phyloP scores from a whole-genome alignment of 35 echinoderm and acorn worm species.

The Ophioderma brevispina region DNA sequence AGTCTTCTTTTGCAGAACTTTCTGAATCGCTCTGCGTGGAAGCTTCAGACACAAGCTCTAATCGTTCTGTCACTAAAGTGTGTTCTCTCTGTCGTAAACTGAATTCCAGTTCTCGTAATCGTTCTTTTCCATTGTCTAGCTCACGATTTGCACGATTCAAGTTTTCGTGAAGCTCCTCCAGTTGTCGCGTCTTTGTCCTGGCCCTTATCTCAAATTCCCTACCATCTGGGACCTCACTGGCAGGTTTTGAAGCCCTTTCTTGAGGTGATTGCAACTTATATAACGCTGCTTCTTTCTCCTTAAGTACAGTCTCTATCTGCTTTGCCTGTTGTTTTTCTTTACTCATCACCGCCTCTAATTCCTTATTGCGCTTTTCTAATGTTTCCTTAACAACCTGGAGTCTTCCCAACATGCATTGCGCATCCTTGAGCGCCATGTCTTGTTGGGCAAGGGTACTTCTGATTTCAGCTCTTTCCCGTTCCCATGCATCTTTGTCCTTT shows the following conservation, averaged over 20 bases:
- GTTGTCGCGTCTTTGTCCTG: conserved; percentile 34
- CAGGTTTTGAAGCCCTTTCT: background rate
- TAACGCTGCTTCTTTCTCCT: background rate
- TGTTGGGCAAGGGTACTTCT: conserved; percentile 30
- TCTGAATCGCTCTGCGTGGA: background rate
- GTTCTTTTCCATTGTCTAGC: conserved; percentile 30
- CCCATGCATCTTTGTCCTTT: conserved; percentile 64
- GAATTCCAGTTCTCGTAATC: conserved; percentile 36
- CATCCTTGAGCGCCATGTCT: conserved; percentile 66
- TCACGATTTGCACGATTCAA: conserved; percentile 55
- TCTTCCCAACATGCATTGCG: conserved; percentile 55
- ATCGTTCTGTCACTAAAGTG: conserved; percentile 51
- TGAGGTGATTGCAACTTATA: too few species aligned
- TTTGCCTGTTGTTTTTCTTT: conserved; percentile 8
- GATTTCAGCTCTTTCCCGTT: conserved; percentile 41
- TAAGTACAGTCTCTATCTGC: background rate
- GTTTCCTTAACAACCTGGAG: conserved; percentile 50
- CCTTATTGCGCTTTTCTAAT: conserved; percentile 38
- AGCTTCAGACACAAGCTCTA: conserved; percentile 2
- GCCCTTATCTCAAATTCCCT: conserved; percentile 39
- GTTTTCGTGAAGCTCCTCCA: conserved; percentile 45
- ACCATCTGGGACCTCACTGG: conserved; percentile 36
- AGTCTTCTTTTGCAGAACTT: conserved; percentile 30
- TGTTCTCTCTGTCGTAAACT: conserved; percentile 66
- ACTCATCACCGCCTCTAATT: conserved; percentile 59